Evolutionary conservation across 2,888 invertebrate species (phyloP), one percentile per base, ranked within the genome.

Genomic region (Perizoma affinitatum): DNA sequence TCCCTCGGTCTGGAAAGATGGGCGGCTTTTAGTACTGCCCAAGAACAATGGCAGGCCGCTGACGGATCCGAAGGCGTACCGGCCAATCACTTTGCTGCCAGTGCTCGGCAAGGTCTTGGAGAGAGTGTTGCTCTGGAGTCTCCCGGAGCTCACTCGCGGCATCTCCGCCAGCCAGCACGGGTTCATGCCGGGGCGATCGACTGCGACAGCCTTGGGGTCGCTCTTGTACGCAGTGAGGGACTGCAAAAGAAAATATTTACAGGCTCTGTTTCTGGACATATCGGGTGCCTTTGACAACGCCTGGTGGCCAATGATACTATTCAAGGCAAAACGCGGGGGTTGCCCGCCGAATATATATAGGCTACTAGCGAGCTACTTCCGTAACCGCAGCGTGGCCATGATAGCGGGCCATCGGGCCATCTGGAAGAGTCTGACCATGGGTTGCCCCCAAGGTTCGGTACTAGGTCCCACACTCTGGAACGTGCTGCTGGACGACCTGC

Each of bases 301-400:
- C 2, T 77, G 76, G 75, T 78, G 80, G 79, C 55, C 77, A 5
- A 76, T 76, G 73, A 67, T 80, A 7, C 35, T 80, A 33, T 42
- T 66, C 0, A 74, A 72, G 60, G 73, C 65, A 4, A 75, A n/a
- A n/a, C n/a, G n/a, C n/a, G n/a, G n/a, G n/a, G n/a, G n/a, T n/a
- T n/a, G n/a, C n/a, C n/a, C n/a, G n/a, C n/a, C n/a, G n/a, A n/a
- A n/a, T n/a, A n/a, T n/a, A n/a, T n/a, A n/a, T n/a, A n/a, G n/a
- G n/a, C n/a, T n/a, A n/a, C n/a, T n/a, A n/a, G n/a, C n/a, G n/a
- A n/a, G n/a, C n/a, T n/a, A n/a, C n/a, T n/a, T n/a, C n/a, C n/a
- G n/a, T n/a, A n/a, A n/a, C n/a, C n/a, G n/a, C n/a, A n/a, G n/a
- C n/a, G n/a, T n/a, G n/a, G n/a, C n/a, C n/a, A n/a, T n/a, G n/a